phyloP scores from a whole-genome alignment of 2,888 invertebrate genomes.

The Thysanoteuthis rhombus region DNA sequence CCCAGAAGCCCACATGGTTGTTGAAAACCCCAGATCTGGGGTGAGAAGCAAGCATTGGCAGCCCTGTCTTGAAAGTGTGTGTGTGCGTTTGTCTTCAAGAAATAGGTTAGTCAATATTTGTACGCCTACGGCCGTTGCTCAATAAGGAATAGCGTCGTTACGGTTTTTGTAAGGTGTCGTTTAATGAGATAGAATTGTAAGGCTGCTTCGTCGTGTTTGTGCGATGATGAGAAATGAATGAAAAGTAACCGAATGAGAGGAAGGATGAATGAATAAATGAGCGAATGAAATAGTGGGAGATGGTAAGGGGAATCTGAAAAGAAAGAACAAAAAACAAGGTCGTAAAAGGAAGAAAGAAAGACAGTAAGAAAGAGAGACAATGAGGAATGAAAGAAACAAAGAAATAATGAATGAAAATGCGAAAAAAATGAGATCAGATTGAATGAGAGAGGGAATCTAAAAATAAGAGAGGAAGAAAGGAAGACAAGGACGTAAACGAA shows the following conservation, averaged over 20 bases:
- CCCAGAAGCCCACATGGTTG: no score
- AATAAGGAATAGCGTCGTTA: not conserved
- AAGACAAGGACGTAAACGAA: not conserved
- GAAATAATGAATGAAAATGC: not conserved
- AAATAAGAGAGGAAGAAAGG: not conserved
- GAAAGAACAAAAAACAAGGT: not conserved
- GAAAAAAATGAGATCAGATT: no score
- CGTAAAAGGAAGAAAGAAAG: not conserved
- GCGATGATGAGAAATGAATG: not conserved
- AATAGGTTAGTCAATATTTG: not conserved
- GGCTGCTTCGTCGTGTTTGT: not conserved
- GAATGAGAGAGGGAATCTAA: no score
- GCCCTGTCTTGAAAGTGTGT: no score
- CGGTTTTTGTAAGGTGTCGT: not conserved
- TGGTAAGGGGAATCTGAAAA: rapidly evolving
- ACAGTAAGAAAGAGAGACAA: not conserved
- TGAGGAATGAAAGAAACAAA: not conserved
- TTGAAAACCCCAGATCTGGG: no score
- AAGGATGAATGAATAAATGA: not conserved
- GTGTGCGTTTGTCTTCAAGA: not conserved
- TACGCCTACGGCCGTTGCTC: not conserved
- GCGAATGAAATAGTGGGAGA: no score
- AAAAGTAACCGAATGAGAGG: not conserved
- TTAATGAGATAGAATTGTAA: slow-evolving; percentile 12
- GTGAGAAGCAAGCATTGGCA: no score